Conservation (phyloP, 53 echinoderm and acorn worm species). For the Patiria pectinifera region DNA sequence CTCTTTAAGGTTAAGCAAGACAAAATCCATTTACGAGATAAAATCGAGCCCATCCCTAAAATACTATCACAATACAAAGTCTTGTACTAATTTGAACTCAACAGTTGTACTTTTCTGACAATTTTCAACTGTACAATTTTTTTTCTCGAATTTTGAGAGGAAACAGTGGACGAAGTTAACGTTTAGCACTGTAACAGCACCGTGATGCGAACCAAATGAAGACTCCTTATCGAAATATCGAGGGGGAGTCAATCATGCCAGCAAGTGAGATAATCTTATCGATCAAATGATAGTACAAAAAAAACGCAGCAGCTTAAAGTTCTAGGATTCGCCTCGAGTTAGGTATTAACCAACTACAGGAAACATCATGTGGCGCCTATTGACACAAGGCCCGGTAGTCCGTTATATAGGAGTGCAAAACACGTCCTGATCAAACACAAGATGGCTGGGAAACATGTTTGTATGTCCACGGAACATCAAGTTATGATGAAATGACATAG, state of each 20-base stretch:
- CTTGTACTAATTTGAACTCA: too few relatives aligned
- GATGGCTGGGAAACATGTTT: slow-evolving; percentile 7
- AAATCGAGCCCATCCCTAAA: too few relatives aligned
- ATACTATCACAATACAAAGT: too few relatives aligned
- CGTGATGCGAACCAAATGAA: too few relatives aligned
- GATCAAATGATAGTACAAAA: not conserved
- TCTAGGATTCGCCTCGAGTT: not conserved
- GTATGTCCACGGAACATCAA: not conserved
- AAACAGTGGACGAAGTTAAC: not conserved
- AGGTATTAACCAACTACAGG: slow-evolving; percentile 28
- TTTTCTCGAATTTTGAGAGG: not conserved
- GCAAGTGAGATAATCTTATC: not conserved
- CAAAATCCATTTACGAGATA: too few relatives aligned
- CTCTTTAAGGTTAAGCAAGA: too few relatives aligned
- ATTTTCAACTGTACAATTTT: too few relatives aligned
- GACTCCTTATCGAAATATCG: not conserved
- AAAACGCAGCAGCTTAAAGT: not conserved
- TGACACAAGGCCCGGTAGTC: not conserved
- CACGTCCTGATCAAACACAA: slow-evolving; percentile 19
- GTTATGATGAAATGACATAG: not conserved
- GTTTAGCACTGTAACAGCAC: not conserved
- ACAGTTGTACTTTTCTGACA: too few relatives aligned
- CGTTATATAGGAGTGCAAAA: not conserved
- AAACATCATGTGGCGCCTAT: not conserved
- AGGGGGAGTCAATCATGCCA: not conserved